Percentiles rank a stretch among this genome's conserved stretches.
Evolutionary conservation across 2,888 invertebrate species (phyloP).

Genomic region (Meloe dianella): DNA sequence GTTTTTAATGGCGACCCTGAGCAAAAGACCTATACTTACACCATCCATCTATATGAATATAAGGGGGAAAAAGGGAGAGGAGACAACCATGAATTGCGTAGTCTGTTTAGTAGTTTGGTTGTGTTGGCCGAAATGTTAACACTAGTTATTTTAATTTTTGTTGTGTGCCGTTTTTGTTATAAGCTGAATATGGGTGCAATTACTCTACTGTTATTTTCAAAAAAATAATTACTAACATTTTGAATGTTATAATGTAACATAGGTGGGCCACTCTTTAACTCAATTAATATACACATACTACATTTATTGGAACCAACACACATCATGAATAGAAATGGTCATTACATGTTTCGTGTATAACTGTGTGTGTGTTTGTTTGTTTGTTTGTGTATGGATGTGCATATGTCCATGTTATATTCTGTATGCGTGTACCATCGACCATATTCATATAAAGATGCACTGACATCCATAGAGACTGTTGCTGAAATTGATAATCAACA

Average conservation of each 20-base stretch:
- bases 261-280: slow-evolving; percentile 7
- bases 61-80: slow-evolving; percentile 46
- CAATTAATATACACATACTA: slow-evolving; percentile 20
- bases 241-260: neutral
- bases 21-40: slow-evolving; percentile 51
- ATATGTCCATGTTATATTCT: slow-evolving; percentile 4
- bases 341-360: slow-evolving; percentile 17
- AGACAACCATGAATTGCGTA: slow-evolving; percentile 41
- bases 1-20: slow-evolving; percentile 60
- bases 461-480: neutral
- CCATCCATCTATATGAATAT: slow-evolving; percentile 16
- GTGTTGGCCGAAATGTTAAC: slow-evolving; percentile 50
- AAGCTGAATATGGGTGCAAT: slow-evolving; percentile 3
- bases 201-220: slow-evolving; percentile 2
- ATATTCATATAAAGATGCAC: slow-evolving; percentile 6
- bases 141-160: slow-evolving; percentile 34
- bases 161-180: slow-evolving; percentile 20
- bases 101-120: slow-evolving; percentile 53
- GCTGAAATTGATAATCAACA: neutral
- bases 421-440: slow-evolving; percentile 15
- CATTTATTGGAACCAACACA: slow-evolving; percentile 10
- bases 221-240: slow-evolving; percentile 10
- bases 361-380: no score
- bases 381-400: neutral
- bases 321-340: slow-evolving; percentile 21